Evolutionary conservation across 1,140 invertebrate species (phyloP).

Genomic region (Orussus abietinus): DNA sequence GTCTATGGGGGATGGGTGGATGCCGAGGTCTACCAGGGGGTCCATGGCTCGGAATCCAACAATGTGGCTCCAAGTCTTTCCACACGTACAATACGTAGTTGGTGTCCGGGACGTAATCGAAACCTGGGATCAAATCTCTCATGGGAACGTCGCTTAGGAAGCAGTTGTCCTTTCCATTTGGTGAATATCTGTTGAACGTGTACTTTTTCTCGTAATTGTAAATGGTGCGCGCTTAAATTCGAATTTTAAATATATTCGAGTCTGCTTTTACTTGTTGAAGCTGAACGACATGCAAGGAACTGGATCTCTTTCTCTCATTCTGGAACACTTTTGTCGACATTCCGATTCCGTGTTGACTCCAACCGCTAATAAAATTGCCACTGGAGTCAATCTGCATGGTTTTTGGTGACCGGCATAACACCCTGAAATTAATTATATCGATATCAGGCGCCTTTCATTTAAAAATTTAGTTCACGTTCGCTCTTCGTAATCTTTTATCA

Average conservation of each 20-base stretch:
- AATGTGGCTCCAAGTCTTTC: slow-evolving; percentile 54
- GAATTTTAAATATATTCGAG: too few relatives aligned
- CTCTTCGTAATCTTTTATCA: slow-evolving; percentile 2
- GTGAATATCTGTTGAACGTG: too few relatives aligned
- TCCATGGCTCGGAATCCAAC: slow-evolving; percentile 19
- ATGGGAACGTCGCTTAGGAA: slow-evolving; percentile 66
- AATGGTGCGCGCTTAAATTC: too few relatives aligned
- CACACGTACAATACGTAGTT: slow-evolving; percentile 64
- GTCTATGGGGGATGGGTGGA: background rate
- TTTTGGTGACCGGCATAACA: slow-evolving; percentile 72
- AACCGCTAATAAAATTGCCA: slow-evolving; percentile 61
- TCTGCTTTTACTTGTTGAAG: too few relatives aligned
- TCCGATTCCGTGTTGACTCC: slow-evolving; percentile 61
- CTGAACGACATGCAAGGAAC: slow-evolving; percentile 71
- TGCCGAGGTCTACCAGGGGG: too few relatives aligned
- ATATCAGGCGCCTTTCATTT: background rate
- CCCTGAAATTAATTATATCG: slow-evolving; percentile 49
- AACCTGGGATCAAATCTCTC: slow-evolving; percentile 62
- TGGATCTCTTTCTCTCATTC: slow-evolving; percentile 54
- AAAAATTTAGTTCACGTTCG: slow-evolving; percentile 5
- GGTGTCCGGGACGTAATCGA: slow-evolving; percentile 61
- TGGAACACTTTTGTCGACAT: slow-evolving; percentile 67
- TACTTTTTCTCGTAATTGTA: too few relatives aligned
- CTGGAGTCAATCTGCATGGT: slow-evolving; percentile 63
- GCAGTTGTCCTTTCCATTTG: slow-evolving; percentile 63